Evolutionary conservation across 2,888 invertebrate genomes (phyloP).

Genomic region (Drosophila buzzatii): DNA sequence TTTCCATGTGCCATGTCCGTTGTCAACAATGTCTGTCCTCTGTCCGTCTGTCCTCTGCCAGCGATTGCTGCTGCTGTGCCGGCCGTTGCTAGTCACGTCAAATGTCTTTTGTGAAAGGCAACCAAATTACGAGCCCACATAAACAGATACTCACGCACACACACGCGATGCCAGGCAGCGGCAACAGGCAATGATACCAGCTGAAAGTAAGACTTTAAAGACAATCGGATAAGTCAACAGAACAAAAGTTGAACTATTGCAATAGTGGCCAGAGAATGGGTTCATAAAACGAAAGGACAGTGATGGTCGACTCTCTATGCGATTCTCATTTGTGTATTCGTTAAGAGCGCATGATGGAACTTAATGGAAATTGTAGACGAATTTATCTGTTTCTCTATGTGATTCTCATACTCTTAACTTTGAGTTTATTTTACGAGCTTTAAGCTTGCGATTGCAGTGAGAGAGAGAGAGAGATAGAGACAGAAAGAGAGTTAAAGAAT

Average conservation of each 20-base stretch:
- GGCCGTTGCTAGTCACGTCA: constrained; percentile 54
- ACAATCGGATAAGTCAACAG: neutral
- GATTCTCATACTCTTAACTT: neutral
- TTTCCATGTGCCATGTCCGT: constrained; percentile 75
- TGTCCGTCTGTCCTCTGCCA: constrained; percentile 30
- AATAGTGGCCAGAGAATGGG: neutral
- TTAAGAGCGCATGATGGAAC: too few species aligned
- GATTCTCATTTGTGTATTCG: neutral
- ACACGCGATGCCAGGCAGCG: neutral
- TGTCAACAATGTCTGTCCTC: constrained; percentile 68
- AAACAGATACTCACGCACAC: constrained; percentile 14
- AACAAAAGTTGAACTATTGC: neutral
- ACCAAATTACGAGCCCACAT: constrained; percentile 75
- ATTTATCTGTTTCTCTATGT: neutral
- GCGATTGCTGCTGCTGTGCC: constrained; percentile 19
- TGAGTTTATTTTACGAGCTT: too few species aligned
- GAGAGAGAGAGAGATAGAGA: too few species aligned
- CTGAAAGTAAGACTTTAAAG: constrained; percentile 14
- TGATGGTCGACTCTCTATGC: neutral
- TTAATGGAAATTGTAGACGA: neutral
- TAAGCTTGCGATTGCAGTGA: too few species aligned
- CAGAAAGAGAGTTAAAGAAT: too few species aligned
- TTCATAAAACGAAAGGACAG: neutral
- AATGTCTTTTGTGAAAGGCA: constrained; percentile 80
- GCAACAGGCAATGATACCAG: constrained; percentile 16